Evolutionary conservation across 1,140 invertebrate genomes (phyloP), one percentile per base, ranked within the genome.

Genomic region (Myzus persicae): DNA sequence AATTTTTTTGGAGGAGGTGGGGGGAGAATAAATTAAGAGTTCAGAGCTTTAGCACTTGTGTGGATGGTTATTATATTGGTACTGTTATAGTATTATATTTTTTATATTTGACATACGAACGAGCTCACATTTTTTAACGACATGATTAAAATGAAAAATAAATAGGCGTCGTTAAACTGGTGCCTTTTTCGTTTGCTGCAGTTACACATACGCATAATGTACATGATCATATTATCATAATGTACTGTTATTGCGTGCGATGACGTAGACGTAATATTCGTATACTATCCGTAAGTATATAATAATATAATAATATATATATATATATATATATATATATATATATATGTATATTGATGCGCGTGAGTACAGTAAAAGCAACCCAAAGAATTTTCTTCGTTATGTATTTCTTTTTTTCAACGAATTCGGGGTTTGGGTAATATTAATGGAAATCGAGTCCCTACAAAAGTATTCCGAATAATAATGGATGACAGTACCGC

Each of bases 401-500:
- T 26, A 20, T 87, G 14, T 87, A 14, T 44, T 44, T 85, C 36
- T 87, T 46, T 42, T 87, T 87, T 87, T n/a, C 26, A 36, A 44
- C 85, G 42, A 31, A 42, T 90, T 59, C 51, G 42, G 26, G 24
- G 40, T 90, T 59, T 59, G 38, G 24, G 88, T 8, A 59, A 90
- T 90, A 59, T 90, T 90, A 54, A 59, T 90, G 88, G 36, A 59
- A 90, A 90, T 59, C 48, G n/a, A 51, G 48, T 40, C 40, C 24
- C 36, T 59, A 54, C 38, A 59, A 40, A 59, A 90, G 88, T 90
- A 90, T 90, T 90, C 11, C 36, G 14, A 90, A 54, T 90, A 59
- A 90, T 51, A 89, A 51, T 87, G 84, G 36, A 89, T 59, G 88
- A 26, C 51, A 51, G n/a, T 36, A 51, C 85, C 26, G 18, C 22